Conservation (phyloP, 1,140 invertebrate species). For the Dendroctonus valens region DNA sequence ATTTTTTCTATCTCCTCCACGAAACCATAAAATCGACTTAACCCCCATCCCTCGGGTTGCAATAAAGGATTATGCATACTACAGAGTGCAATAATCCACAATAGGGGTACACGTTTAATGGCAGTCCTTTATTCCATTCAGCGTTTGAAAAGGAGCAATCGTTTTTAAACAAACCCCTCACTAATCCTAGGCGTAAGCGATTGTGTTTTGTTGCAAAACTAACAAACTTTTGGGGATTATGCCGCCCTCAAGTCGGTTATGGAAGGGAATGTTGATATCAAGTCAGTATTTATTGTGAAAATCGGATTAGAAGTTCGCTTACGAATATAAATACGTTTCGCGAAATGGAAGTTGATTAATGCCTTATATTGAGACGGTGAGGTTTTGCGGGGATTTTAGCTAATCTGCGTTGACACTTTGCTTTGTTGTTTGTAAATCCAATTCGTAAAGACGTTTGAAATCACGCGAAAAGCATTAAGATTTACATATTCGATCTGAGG, state of each 20-base stretch:
- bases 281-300: conserved; percentile 21
- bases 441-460: too few species aligned
- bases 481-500: too few species aligned
- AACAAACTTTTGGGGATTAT: conserved; percentile 29
- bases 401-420: too few species aligned
- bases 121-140: conserved; percentile 17
- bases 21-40: conserved; percentile 33
- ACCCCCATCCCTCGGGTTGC: conserved; percentile 10
- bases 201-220: conserved; percentile 25
- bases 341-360: conserved; percentile 15
- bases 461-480: too few species aligned
- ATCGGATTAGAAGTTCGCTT: conserved; percentile 26
- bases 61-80: conserved; percentile 24
- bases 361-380: not conserved
- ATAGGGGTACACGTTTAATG: conserved; percentile 24
- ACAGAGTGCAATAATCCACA: conserved; percentile 16
- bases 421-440: too few species aligned
- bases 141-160: conserved; percentile 23
- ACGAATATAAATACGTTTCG: conserved; percentile 11
- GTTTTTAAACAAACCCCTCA: conserved; percentile 12
- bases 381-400: too few species aligned
- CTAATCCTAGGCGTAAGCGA: conserved; percentile 7
- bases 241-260: conserved; percentile 21
- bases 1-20: conserved; percentile 29
- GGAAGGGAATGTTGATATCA: conserved; percentile 17